Evolutionary conservation across 2,888 invertebrate species (phyloP).

Genomic region (Mesorhabditis belari): DNA sequence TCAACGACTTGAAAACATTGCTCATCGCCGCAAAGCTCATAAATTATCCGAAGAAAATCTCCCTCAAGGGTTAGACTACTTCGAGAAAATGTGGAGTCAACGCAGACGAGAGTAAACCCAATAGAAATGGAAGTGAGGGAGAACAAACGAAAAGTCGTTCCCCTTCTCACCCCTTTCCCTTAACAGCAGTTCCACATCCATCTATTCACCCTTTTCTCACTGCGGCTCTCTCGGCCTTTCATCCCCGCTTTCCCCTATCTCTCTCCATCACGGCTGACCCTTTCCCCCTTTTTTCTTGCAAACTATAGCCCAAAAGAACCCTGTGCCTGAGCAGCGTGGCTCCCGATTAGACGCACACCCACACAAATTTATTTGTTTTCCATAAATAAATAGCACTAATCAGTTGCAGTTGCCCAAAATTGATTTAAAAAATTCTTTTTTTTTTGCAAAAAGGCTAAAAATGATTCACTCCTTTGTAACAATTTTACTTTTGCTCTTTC

Average conservation of each 20-base stretch:
- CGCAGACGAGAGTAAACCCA: not conserved
- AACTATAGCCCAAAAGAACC: too few species aligned
- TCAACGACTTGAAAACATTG: too few species aligned
- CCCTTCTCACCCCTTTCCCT: not conserved
- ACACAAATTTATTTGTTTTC: too few species aligned
- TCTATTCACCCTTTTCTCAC: not conserved
- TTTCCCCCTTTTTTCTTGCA: not conserved
- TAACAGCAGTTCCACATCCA: not conserved
- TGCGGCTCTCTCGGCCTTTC: slow-evolving; percentile 4
- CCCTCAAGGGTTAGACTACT: too few species aligned
- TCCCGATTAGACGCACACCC: too few species aligned
- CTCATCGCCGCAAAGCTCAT: too few species aligned
- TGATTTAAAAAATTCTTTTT: not conserved
- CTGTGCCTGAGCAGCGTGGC: too few species aligned
- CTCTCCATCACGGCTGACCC: not conserved
- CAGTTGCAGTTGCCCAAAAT: not conserved
- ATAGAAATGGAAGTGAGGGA: not conserved
- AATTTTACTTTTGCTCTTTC: too few species aligned
- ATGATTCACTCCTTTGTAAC: too few species aligned
- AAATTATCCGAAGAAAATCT: too few species aligned
- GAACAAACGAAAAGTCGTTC: not conserved
- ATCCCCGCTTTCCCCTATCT: not conserved
- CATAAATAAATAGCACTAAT: not conserved
- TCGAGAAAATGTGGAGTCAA: too few species aligned
- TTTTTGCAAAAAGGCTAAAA: not conserved